Conservation (phyloP, 2,888 invertebrate species). For the Altica lythri region DNA sequence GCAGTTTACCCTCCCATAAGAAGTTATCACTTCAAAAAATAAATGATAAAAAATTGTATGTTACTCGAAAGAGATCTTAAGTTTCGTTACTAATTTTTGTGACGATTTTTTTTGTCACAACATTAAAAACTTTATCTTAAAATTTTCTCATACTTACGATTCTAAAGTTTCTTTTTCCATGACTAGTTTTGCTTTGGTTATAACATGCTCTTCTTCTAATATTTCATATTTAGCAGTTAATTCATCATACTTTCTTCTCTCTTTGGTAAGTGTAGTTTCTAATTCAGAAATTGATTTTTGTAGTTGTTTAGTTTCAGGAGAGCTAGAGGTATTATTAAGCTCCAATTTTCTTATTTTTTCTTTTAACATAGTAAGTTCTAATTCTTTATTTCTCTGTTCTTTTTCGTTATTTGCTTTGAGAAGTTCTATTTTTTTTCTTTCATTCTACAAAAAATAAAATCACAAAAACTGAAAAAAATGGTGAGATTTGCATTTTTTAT, state of each 20-base stretch:
- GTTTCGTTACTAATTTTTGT: too few species aligned
- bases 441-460: slow-evolving; percentile 57
- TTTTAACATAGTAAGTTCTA: slow-evolving; percentile 76
- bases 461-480: neutral
- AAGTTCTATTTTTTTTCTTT: slow-evolving; percentile 70
- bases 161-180: slow-evolving; percentile 81
- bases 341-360: slow-evolving; percentile 72
- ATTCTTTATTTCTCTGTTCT: slow-evolving; percentile 77
- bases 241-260: slow-evolving; percentile 77
- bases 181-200: slow-evolving; percentile 79
- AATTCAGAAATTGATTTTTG: slow-evolving; percentile 64
- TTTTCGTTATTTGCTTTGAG: slow-evolving; percentile 71
- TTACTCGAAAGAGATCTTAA: too few species aligned
- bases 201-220: slow-evolving; percentile 82
- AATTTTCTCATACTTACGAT: slow-evolving; percentile 57
- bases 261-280: slow-evolving; percentile 68
- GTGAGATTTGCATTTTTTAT: too few species aligned
- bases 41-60: too few species aligned
- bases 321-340: slow-evolving; percentile 64
- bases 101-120: too few species aligned
- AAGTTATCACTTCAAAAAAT: too few species aligned
- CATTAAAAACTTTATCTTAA: too few species aligned
- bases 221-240: slow-evolving; percentile 82
- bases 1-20: too few species aligned
- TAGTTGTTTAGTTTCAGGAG: slow-evolving; percentile 69